A percentile compares a stretch with the other conserved stretches of the same genome.
These are phyloP conservation scores for Chamaetylas fuelleborni DNA, from an alignment of 2,113 vertebrate genomes.

Conservation along the genomic window DNA sequence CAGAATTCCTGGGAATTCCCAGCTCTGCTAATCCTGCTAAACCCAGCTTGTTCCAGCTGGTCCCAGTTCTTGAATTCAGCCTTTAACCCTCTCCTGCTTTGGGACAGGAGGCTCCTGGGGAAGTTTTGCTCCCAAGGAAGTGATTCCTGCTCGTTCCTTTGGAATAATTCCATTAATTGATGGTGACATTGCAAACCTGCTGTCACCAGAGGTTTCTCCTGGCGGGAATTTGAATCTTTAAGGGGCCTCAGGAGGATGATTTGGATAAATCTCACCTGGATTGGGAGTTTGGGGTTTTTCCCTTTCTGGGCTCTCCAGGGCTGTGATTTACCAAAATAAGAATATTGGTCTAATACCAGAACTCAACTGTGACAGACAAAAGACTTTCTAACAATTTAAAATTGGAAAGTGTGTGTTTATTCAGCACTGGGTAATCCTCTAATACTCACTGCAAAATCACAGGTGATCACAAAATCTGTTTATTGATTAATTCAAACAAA, in stretches of 20 bases:
- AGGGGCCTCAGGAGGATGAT: rapidly evolving
- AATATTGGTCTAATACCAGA: no score
- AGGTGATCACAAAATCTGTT: no score
- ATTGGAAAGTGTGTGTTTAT: no score
- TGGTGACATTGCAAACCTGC: rapidly evolving
- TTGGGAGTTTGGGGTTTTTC: background rate
- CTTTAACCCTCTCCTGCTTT: background rate
- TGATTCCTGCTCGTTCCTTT: background rate
- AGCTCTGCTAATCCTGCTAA: background rate
- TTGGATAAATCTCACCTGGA: background rate
- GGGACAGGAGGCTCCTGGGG: background rate
- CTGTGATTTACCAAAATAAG: background rate
- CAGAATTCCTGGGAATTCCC: background rate
- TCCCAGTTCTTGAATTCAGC: background rate
- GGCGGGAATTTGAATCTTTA: background rate
- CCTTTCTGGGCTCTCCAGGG: background rate
- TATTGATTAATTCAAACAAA: no score
- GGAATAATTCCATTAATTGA: background rate
- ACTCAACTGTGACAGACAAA: no score
- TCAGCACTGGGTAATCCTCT: no score
- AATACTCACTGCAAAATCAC: no score
- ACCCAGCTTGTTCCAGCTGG: rapidly evolving
- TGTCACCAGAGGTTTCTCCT: background rate
- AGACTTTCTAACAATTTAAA: no score
- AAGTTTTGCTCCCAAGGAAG: background rate